Conservation (phyloP, 2,113 vertebrate genomes). For the Podilymbus podiceps region DNA sequence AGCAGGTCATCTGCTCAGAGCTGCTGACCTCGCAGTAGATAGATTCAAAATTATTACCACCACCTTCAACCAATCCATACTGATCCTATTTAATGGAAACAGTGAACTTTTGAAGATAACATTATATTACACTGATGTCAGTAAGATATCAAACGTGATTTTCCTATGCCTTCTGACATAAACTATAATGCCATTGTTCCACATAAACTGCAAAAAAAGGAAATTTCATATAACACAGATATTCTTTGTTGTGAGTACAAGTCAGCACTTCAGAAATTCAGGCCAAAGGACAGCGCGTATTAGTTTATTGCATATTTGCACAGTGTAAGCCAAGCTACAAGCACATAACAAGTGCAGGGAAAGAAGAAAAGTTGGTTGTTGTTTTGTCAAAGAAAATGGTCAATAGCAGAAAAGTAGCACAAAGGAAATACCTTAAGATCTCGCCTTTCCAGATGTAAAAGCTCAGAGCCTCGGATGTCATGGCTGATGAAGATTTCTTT, state of each 20-base stretch:
- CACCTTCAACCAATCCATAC: slow-evolving; percentile 8
- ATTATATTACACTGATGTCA: neutral
- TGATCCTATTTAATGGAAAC: slow-evolving; percentile 29
- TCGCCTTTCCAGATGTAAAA: slow-evolving; percentile 98
- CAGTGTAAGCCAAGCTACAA: slow-evolving; percentile 77
- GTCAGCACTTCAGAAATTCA: slow-evolving; percentile 51
- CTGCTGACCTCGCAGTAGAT: slow-evolving; percentile 7
- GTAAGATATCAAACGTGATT: neutral
- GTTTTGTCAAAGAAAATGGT: slow-evolving; percentile 68
- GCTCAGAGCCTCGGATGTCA: slow-evolving; percentile 98
- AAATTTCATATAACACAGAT: neutral
- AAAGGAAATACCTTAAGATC: slow-evolving; percentile 97
- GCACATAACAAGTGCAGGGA: slow-evolving; percentile 64
- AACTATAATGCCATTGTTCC: neutral
- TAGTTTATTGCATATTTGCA: slow-evolving; percentile 61
- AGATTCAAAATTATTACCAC: neutral
- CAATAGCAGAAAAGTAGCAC: slow-evolving; percentile 78
- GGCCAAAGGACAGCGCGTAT: slow-evolving; percentile 43
- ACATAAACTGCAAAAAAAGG: neutral
- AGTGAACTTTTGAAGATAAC: neutral
- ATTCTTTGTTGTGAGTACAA: slow-evolving; percentile 20
- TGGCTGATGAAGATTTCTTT: slow-evolving; percentile 97
- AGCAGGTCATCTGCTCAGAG: neutral
- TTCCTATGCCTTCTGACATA: neutral
- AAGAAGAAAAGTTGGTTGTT: slow-evolving; percentile 59